Evolutionary conservation across 2,797 vertebrate genomes (phyloP).

Genomic region (Podarcis lilfordi): DNA sequence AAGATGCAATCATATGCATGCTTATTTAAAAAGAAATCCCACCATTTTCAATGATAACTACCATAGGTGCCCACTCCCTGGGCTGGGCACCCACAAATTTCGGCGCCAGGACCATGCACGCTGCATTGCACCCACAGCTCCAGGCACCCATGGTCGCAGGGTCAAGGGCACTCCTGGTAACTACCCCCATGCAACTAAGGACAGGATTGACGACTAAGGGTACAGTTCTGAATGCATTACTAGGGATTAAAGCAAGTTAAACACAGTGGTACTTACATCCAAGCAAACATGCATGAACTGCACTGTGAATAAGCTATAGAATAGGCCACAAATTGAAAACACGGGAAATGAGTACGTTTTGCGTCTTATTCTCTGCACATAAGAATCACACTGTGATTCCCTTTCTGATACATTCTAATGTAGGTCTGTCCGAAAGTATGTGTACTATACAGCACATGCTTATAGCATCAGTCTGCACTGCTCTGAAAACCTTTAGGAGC

Average conservation of each 20-base stretch:
- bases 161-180: not conserved
- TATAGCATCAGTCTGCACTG: too few relatives aligned
- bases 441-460: not conserved
- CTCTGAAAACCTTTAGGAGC: too few relatives aligned
- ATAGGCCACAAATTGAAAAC: not conserved
- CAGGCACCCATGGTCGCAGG: too few relatives aligned
- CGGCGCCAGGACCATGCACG: too few relatives aligned
- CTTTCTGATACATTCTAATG: not conserved
- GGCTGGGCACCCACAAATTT: too few relatives aligned
- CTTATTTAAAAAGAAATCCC: not conserved
- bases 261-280: not conserved
- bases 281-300: not conserved
- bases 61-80: too few relatives aligned
- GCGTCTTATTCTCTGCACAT: not conserved
- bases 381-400: not conserved
- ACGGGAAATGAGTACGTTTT: not conserved
- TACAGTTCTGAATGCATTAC: not conserved
- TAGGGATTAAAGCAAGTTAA: not conserved
- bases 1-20: not conserved
- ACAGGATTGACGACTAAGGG: not conserved
- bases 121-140: too few relatives aligned
- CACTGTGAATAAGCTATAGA: not conserved
- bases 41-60: not conserved
- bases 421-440: not conserved
- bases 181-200: not conserved